phyloP scores from a whole-genome alignment of 2,888 invertebrate genomes.

The Stegophylla sp. region DNA sequence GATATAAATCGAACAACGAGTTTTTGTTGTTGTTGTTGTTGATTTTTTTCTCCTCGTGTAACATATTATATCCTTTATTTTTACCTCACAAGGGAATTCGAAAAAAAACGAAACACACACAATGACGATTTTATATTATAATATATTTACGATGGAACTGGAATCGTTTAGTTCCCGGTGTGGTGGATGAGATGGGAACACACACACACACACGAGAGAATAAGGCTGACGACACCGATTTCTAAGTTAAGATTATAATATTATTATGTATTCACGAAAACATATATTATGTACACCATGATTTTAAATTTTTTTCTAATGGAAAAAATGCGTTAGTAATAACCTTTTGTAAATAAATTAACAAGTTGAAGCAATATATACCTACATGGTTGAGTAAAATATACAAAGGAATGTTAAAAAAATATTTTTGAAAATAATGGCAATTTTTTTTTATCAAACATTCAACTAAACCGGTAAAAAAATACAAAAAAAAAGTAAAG shows the following conservation, averaged over 20 bases:
- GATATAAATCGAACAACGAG: conserved; percentile 8
- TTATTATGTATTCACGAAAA: conserved; percentile 8
- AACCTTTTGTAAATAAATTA: conserved; percentile 32
- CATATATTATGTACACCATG: not conserved
- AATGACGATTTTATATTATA: not conserved
- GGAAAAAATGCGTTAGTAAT: not conserved
- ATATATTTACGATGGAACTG: too few relatives aligned
- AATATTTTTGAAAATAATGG: not conserved
- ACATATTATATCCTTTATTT: not conserved
- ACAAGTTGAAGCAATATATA: not conserved
- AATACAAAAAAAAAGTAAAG: too few relatives aligned
- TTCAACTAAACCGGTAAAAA: too few relatives aligned
- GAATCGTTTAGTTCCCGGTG: too few relatives aligned
- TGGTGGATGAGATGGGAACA: too few relatives aligned
- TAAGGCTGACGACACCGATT: conserved; percentile 1
- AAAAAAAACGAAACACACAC: not conserved
- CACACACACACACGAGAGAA: not conserved
- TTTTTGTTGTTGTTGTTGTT: not conserved
- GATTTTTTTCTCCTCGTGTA: not conserved
- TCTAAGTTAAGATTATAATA: conserved; percentile 9
- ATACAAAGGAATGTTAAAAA: not conserved
- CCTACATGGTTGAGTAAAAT: not conserved
- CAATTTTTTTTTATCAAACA: not conserved
- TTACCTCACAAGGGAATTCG: not conserved
- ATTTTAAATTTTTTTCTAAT: conserved; percentile 42